A percentile compares a stretch with the other conserved stretches of the same genome.
These are phyloP conservation scores for Bufotes viridis DNA, from an alignment of 2,797 vertebrate species.

Conservation along the genomic window DNA sequence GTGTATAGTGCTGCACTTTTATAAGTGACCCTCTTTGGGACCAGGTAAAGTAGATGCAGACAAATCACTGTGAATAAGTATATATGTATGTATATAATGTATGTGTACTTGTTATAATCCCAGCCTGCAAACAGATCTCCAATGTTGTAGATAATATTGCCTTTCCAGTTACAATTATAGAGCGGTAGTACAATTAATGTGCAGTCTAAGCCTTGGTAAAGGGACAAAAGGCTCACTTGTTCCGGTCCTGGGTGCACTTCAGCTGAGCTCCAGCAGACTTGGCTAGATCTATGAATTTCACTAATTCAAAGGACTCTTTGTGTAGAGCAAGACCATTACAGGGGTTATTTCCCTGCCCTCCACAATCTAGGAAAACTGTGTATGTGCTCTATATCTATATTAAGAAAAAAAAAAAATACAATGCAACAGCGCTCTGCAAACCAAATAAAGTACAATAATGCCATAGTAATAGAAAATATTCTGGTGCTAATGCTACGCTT, in stretches of 20 bases:
- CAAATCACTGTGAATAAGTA: no score
- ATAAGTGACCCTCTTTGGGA: no score
- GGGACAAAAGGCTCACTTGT: constrained; percentile 2
- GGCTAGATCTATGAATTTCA: background rate
- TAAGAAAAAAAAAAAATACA: no score
- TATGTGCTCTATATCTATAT: no score
- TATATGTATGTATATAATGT: background rate
- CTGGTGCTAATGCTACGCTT: no score
- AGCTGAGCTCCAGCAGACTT: constrained; percentile 34
- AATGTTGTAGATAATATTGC: background rate
- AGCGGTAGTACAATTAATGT: background rate
- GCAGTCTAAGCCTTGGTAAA: background rate
- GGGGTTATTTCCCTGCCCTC: background rate
- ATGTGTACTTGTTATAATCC: background rate
- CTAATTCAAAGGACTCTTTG: constrained; percentile 13
- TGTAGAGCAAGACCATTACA: background rate
- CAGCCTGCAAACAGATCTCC: no score
- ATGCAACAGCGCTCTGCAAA: no score
- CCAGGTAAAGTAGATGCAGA: no score
- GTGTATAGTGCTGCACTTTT: no score
- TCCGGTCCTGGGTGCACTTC: constrained; percentile 3
- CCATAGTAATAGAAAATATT: no score
- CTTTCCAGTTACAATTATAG: background rate
- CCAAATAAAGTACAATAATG: no score
- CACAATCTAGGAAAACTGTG: background rate